Conservation (phyloP, 2,113 vertebrate genomes). For the Brachypodius melanocephalos region DNA sequence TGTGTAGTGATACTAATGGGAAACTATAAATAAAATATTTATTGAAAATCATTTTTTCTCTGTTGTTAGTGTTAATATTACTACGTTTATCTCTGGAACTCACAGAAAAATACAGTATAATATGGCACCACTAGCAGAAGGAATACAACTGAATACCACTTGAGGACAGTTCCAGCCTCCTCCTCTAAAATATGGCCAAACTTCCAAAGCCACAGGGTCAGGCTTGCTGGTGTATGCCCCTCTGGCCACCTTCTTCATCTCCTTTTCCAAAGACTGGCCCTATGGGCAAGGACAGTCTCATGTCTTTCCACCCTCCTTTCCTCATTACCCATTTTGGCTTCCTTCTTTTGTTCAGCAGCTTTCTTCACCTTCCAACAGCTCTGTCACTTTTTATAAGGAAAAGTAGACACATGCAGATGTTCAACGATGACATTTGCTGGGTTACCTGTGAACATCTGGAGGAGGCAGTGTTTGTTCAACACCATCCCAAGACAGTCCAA, state of each 20-base stretch:
- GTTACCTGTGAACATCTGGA: neutral
- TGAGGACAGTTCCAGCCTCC: neutral
- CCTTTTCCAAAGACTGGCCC: neutral
- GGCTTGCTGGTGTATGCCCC: neutral
- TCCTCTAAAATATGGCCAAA: neutral
- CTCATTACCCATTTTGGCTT: neutral
- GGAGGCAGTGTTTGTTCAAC: neutral
- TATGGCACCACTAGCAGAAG: neutral
- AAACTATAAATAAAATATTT: neutral
- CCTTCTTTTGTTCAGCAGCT: neutral
- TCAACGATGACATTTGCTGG: neutral
- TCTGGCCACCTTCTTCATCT: neutral
- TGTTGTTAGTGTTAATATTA: neutral
- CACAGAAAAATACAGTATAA: neutral
- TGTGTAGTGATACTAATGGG: neutral
- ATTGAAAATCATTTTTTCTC: neutral
- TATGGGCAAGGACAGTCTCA: fast-evolving
- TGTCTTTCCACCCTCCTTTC: neutral
- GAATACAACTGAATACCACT: neutral
- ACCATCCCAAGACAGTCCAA: neutral
- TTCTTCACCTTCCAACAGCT: neutral
- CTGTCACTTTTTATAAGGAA: neutral
- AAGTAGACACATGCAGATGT: neutral
- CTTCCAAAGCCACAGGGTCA: neutral
- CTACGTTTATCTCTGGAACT: neutral